Evolutionary conservation across 1,140 invertebrate genomes (phyloP).

Genomic region (Bombus waltoni): DNA sequence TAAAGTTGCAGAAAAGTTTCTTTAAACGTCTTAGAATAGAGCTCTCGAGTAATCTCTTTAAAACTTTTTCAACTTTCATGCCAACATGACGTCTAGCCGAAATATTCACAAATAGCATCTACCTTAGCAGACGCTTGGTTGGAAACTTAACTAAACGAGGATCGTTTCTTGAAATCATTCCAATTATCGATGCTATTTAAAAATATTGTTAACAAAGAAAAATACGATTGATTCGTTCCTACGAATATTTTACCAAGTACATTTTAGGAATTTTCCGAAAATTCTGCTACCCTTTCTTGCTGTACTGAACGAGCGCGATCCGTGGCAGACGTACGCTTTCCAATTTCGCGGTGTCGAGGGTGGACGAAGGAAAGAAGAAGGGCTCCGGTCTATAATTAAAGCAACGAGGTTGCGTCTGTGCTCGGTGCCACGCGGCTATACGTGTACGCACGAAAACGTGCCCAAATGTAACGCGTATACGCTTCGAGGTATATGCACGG

Average conservation of each 20-base stretch:
- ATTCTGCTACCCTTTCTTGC: slow-evolving; percentile 28
- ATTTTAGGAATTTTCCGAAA: background rate
- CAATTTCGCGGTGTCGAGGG: slow-evolving; percentile 70
- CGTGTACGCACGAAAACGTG: slow-evolving; percentile 14
- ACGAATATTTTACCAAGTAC: background rate
- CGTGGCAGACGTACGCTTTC: slow-evolving; percentile 57
- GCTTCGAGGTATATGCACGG: background rate
- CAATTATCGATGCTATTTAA: too few species aligned
- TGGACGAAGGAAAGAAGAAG: slow-evolving; percentile 64
- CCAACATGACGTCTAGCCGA: background rate
- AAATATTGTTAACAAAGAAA: background rate
- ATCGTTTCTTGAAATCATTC: too few species aligned
- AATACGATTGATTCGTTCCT: background rate
- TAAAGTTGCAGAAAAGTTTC: background rate
- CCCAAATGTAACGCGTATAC: slow-evolving; percentile 11
- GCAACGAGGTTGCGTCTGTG: slow-evolving; percentile 35
- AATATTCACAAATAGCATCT: background rate
- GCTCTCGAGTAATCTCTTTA: background rate
- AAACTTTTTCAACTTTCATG: slow-evolving; percentile 22
- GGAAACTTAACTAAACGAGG: background rate
- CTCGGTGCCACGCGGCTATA: background rate
- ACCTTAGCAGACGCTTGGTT: too few species aligned
- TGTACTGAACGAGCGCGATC: slow-evolving; percentile 39
- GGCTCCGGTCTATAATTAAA: slow-evolving; percentile 75
- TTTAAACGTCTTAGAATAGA: background rate